These are phyloP conservation scores for Idaea biselata DNA, from an alignment of 2,888 invertebrate species.

Conservation along the genomic window DNA sequence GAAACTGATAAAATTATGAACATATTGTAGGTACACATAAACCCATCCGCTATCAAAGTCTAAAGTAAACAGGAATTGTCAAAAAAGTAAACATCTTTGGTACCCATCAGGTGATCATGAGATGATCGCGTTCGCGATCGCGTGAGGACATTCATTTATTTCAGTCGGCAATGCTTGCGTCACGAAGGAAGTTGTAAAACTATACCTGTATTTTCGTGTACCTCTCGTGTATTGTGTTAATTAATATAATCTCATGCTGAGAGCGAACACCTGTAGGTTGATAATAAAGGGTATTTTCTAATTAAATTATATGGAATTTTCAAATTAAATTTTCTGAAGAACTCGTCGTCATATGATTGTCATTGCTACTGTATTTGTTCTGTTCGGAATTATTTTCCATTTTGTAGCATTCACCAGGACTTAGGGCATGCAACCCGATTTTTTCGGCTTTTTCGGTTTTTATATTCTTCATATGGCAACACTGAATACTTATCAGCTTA, in stretches of 20 bases:
- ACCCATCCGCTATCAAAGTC: too few relatives aligned
- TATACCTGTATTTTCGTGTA: background rate
- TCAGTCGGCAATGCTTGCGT: background rate
- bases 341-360: background rate
- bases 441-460: too few relatives aligned
- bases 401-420: background rate
- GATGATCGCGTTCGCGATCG: too few relatives aligned
- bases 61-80: too few relatives aligned
- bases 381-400: background rate
- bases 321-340: background rate
- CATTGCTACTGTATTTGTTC: background rate
- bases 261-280: conserved; percentile 1
- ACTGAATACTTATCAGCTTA: too few relatives aligned
- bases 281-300: background rate
- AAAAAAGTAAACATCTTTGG: too few relatives aligned
- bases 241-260: background rate
- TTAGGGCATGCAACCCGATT: background rate
- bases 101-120: too few relatives aligned
- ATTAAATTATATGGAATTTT: conserved; percentile 1
- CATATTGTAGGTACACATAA: too few relatives aligned
- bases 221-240: background rate
- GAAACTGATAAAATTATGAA: too few relatives aligned
- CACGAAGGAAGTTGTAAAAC: background rate
- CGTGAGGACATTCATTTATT: too few relatives aligned
- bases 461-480: too few relatives aligned